Percentiles rank a stretch among this genome's conserved stretches.
phyloP scores from a whole-genome alignment of 2,797 vertebrate species.

The Artibeus jamaicensis region DNA sequence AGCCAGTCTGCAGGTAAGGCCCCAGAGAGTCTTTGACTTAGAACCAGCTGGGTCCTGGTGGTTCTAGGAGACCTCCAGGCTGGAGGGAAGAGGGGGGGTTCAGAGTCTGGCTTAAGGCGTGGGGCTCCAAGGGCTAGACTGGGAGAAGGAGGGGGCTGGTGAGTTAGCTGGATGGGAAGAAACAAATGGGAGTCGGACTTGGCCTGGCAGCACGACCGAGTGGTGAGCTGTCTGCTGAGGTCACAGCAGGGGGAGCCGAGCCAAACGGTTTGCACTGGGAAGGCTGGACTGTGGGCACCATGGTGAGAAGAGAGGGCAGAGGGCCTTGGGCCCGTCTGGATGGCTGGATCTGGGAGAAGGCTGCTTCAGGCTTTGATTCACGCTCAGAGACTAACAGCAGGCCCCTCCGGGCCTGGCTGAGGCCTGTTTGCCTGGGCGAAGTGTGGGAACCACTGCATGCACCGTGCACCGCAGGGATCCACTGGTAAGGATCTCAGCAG shows the following conservation, averaged over 20 bases:
- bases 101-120: background rate
- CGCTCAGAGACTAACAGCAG: background rate
- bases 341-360: background rate
- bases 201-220: background rate
- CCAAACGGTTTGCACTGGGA: background rate
- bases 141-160: background rate
- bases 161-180: background rate
- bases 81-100: background rate
- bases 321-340: background rate
- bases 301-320: background rate
- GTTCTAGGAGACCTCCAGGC: background rate
- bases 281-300: background rate
- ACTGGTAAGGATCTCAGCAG: background rate
- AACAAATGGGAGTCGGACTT: background rate
- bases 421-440: background rate
- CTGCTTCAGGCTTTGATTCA: too few relatives aligned
- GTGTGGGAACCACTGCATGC: accelerated
- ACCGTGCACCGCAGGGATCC: accelerated
- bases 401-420: background rate
- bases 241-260: background rate
- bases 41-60: background rate
- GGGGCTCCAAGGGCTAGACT: background rate
- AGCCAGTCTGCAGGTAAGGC: background rate
- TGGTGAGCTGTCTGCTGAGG: background rate
- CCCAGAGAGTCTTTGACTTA: background rate